Percentiles rank a stretch among this genome's conserved stretches.
These are phyloP conservation scores for Babylonia areolata DNA, from an alignment of 1,140 invertebrate species.

Conservation along the genomic window DNA sequence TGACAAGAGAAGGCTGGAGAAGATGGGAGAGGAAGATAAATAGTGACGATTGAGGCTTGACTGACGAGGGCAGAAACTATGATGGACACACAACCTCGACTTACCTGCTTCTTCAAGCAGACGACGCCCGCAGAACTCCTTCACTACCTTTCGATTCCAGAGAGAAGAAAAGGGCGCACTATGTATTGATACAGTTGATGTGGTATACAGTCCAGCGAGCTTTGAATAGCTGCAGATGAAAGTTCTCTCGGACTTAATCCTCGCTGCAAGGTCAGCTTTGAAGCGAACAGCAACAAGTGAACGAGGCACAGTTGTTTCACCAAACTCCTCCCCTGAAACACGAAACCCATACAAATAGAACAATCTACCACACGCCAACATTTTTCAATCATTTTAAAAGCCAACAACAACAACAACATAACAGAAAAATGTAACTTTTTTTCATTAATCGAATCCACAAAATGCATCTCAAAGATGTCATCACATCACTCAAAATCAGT, in stretches of 20 bases:
- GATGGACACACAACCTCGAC: not conserved
- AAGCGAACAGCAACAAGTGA: slow-evolving; percentile 1
- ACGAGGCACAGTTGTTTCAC: not conserved
- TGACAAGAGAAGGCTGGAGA: not conserved
- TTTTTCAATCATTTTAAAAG: not conserved
- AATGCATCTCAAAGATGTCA: not conserved
- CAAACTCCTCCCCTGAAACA: slow-evolving; percentile 25
- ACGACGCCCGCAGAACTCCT: not conserved
- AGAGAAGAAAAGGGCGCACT: not conserved
- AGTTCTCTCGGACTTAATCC: not conserved
- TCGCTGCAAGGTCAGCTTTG: slow-evolving; percentile 5
- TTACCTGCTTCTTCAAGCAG: not conserved
- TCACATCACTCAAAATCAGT: not conserved
- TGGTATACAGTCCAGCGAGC: too few relatives aligned
- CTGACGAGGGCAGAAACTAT: not conserved
- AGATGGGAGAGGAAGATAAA: slow-evolving; percentile 8
- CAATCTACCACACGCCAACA: not conserved
- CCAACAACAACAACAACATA: not conserved
- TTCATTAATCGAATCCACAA: not conserved
- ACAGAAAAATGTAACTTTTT: not conserved
- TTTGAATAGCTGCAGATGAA: not conserved
- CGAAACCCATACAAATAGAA: not conserved
- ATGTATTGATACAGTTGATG: too few relatives aligned
- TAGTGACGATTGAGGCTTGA: not conserved
- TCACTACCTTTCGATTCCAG: not conserved